Evolutionary conservation across 2,888 invertebrate genomes (phyloP), one percentile per base, ranked within the genome.

Genomic region (Oscheius sp.): DNA sequence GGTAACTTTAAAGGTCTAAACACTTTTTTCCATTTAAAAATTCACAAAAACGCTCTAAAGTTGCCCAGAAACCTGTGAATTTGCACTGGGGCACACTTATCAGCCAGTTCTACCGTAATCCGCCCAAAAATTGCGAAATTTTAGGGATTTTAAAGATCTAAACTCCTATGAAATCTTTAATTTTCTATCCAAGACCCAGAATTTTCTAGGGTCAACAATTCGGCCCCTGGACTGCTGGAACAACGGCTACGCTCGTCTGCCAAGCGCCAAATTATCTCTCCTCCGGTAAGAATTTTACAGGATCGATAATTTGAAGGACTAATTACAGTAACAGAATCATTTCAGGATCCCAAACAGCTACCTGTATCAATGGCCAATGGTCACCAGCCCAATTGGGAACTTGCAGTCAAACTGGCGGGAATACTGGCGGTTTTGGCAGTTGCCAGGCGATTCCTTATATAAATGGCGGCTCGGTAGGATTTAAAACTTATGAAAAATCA

Each of bases 361-460:
- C 46, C 9, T 70, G 70, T 3, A 43, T 73, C 1, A 69, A 66
- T 21, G 81, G 79, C 45, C 63, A 29, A 56, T 81, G 79, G 79
- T 49, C 46, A 6, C 81, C 81, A 0, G n/a, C 78, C 12, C 58
- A 74, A 1, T 74, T 81, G 13, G 81, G 81, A 29, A 45, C 72
- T 0, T 81, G 81, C 59, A 70, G 53, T 49, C 27, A 52, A 2
- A 27, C 43, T 1, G 46, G 55, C 12, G 41, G 59, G 2, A 12
- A 27, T 13, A 13, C 61, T n/a, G 41, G 18, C 59, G 41, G 41
- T 1, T 13, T 45, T 9, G 18, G 12, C 25, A 29, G 43, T 21
- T 72, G 72, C 46, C 72, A 71, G 35, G 70, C 73, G 3, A 49
- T 73, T 59, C 73, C 73, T 27, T 21, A 25, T 5, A 73, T 73